Conservation (phyloP, 2,888 invertebrate species). For the Galerucella calmariensis region DNA sequence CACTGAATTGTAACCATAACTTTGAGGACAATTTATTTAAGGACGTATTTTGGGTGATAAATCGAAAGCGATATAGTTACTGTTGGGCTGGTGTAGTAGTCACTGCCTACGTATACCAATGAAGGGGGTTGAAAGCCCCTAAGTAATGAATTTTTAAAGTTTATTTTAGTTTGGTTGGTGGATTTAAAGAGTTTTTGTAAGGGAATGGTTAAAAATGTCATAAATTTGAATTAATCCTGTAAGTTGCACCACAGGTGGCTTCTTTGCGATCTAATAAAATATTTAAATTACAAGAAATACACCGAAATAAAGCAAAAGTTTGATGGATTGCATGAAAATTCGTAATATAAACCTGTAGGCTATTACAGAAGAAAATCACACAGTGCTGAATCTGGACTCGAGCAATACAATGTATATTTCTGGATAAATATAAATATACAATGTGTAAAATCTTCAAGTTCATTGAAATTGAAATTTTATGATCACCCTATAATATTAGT, state of each 20-base stretch:
- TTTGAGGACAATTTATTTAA: too few species aligned
- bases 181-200: background rate
- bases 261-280: background rate
- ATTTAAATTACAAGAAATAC: background rate
- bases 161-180: constrained; percentile 1
- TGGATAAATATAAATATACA: too few species aligned
- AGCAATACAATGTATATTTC: too few species aligned
- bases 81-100: background rate
- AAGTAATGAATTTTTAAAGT: constrained; percentile 3
- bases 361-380: too few species aligned
- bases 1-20: too few species aligned
- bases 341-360: too few species aligned
- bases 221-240: background rate
- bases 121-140: background rate
- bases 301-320: background rate
- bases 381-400: too few species aligned
- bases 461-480: too few species aligned
- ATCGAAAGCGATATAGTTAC: too few species aligned
- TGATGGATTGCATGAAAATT: too few species aligned
- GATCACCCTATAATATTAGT: background rate
- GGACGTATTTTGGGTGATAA: too few species aligned
- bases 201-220: background rate
- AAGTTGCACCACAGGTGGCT: constrained; percentile 2
- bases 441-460: too few species aligned
- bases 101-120: background rate